Evolutionary conservation across 2,797 vertebrate species (phyloP).

Genomic region (Paguma larvata): DNA sequence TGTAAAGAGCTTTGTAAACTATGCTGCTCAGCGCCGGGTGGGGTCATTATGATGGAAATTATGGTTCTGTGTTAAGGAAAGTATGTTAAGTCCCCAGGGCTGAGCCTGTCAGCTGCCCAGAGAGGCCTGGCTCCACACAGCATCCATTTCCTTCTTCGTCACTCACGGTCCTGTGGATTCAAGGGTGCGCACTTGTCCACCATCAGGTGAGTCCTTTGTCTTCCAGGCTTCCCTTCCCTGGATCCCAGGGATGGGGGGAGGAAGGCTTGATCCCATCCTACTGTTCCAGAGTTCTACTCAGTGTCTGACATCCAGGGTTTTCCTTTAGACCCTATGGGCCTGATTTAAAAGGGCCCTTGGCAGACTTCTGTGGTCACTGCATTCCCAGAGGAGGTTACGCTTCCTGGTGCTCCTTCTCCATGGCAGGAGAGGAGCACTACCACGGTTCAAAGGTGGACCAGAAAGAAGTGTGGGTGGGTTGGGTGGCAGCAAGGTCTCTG

Average conservation of each 20-base stretch:
- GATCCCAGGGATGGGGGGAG: not conserved
- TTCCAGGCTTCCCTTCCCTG: not conserved
- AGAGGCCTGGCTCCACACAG: not conserved
- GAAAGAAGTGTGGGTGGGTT: not conserved
- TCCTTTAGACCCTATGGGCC: not conserved
- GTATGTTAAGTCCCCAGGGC: not conserved
- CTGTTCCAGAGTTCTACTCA: not conserved
- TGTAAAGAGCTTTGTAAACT: not conserved
- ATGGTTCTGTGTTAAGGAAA: not conserved
- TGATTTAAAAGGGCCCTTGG: not conserved
- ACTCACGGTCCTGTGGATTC: not conserved
- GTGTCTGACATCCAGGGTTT: not conserved
- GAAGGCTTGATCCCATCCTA: not conserved
- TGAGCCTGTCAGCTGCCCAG: not conserved
- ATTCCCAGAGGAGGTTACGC: fast-evolving
- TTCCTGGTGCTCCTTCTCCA: not conserved
- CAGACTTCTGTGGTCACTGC: not conserved
- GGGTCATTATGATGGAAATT: not conserved
- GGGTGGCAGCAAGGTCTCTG: not conserved
- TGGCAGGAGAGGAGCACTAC: not conserved
- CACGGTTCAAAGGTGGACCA: not conserved
- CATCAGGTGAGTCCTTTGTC: not conserved
- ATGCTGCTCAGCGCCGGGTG: not conserved
- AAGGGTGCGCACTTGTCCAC: not conserved
- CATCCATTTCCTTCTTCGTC: not conserved